A percentile compares a stretch with the other conserved stretches of the same genome.
Evolutionary conservation across 92 coral and sea anemone genomes (phyloP).

Genomic region (Bergia puertoricense): DNA sequence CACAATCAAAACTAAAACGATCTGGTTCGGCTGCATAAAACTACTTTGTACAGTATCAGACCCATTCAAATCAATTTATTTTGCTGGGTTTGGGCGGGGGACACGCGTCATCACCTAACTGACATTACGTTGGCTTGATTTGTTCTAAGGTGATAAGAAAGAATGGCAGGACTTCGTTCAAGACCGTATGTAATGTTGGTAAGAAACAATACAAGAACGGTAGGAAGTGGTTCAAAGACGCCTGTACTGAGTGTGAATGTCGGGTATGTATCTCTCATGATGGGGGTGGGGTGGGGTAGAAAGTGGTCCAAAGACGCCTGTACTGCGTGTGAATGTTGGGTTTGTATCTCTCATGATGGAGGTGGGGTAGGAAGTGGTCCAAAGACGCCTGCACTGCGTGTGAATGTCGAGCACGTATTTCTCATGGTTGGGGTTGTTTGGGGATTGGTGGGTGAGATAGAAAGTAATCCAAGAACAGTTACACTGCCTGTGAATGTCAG

Average conservation of each 20-base stretch:
- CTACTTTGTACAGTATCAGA: too few relatives aligned
- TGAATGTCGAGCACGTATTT: constrained; percentile 55
- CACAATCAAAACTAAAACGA: too few relatives aligned
- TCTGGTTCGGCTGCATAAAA: too few relatives aligned
- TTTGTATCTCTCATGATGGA: constrained; percentile 2
- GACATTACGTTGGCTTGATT: background rate
- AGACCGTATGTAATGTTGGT: constrained; percentile 1
- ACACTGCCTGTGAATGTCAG: constrained; percentile 55
- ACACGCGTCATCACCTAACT: background rate
- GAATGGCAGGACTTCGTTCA: background rate
- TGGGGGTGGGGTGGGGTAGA: background rate
- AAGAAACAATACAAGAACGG: constrained; percentile 46
- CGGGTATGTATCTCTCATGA: constrained; percentile 42
- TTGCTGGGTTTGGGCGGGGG: background rate
- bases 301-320: background rate
- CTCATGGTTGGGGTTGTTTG: background rate
- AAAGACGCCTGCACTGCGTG: constrained; percentile 33
- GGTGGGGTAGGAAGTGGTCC: background rate
- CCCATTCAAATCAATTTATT: too few relatives aligned
- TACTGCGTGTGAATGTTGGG: constrained; percentile 61
- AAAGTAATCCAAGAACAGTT: background rate
- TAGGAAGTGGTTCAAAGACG: constrained; percentile 56
- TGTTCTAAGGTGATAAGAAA: constrained; percentile 18
- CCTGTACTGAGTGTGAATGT: constrained; percentile 61
- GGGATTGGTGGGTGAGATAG: background rate